Base-by-base conservation (phyloP, 2,888 invertebrate species). In the Vandiemenella viatica region DNA sequence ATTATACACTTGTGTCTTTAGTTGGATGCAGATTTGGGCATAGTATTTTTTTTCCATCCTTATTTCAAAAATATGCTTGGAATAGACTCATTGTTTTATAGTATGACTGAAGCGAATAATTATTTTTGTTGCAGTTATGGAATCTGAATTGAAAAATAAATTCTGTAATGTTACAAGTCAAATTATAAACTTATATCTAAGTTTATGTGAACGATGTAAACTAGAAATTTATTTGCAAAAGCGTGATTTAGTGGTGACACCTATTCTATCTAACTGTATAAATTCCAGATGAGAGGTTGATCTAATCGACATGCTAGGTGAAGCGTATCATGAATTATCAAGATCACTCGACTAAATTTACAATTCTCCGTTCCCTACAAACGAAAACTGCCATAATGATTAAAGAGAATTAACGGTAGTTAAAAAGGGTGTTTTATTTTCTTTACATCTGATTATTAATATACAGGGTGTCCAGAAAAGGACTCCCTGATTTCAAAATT, bases 261-360 rank as follows among this genome's bases (percentile, higher is more conserved):
- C 56, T 8, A 53, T 56, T 38, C 15, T 53, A 7, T 41, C 49
- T 40, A 26, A 42, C 6, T 58, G 62, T 43, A 53, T 62, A 46
- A 63, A 61, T 47, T 52, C 53, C 16, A 52, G 63, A 37, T 63
- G 63, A 46, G 62, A 64, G 58, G 63, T 64, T 1, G 63, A 65
- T 55, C 50, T 65, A 2, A 63, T 65, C 32, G 63, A 65, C 54
- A 55, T 63, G 54, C 62, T 56, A 43, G 63, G 65, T 57, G 53
- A 54, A 16, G 49, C 59, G 22, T 52, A 62, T 66, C 21, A 49
- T 66, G 46, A 59, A 62, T 4, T 64, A 65, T 48, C 65, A 66
- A 55, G 64, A 65, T 48, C 62, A 63, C 52, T 46, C 60, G 1
- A 66, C 65, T n/a, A 64, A 66, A 59, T 67, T 66, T 57, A 58